Conservation (phyloP, 2,797 vertebrate genomes). For the Psittacula echo region DNA sequence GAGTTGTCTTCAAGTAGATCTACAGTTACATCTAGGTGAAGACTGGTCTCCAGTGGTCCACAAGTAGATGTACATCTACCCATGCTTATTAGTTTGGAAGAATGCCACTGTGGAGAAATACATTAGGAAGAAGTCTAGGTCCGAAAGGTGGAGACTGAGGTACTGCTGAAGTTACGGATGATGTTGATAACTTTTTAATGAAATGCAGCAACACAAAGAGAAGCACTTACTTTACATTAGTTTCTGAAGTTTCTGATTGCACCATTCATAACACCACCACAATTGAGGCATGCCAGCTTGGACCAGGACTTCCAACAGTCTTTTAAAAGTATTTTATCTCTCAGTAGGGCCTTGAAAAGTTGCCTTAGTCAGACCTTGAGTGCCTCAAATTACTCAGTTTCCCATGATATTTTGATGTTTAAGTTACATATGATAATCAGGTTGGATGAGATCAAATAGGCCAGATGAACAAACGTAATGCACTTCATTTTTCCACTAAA, state of each 20-base stretch:
- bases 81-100: not conserved
- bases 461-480: not conserved
- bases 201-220: not conserved
- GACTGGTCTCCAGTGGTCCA: constrained; percentile 49
- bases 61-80: not conserved
- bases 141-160: not conserved
- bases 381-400: constrained; percentile 10
- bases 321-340: not conserved
- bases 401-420: not conserved
- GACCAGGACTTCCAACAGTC: not conserved
- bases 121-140: not conserved
- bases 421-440: not conserved
- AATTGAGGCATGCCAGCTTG: not conserved
- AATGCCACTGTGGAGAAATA: not conserved
- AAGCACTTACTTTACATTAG: not conserved
- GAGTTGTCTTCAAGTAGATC: not conserved
- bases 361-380: not conserved
- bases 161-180: not conserved
- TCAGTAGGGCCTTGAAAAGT: not conserved
- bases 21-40: constrained; percentile 19
- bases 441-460: not conserved
- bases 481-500: not conserved
- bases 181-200: not conserved
- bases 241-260: not conserved
- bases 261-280: not conserved